phyloP scores from a whole-genome alignment of 2,888 invertebrate genomes.

The Oxystoma pomonae region DNA sequence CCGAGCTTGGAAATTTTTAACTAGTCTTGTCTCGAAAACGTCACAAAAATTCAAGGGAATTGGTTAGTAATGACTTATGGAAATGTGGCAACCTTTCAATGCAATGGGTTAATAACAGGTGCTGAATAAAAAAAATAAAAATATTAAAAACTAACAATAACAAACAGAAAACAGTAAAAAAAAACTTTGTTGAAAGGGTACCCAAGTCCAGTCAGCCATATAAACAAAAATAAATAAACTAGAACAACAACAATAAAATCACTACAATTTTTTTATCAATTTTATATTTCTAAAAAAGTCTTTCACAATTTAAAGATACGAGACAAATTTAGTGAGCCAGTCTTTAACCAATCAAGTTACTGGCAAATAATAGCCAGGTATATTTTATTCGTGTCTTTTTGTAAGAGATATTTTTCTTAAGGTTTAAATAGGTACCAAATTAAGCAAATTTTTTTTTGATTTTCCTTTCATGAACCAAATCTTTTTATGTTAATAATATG shows the following conservation, averaged over 20 bases:
- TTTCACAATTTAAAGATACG: constrained; percentile 46
- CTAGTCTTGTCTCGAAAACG: too few relatives aligned
- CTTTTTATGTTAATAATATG: too few relatives aligned
- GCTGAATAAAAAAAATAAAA: constrained; percentile 4
- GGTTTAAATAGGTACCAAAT: too few relatives aligned
- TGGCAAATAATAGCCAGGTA: too few relatives aligned
- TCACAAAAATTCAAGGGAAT: too few relatives aligned
- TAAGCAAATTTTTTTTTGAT: too few relatives aligned
- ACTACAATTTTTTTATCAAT: constrained; percentile 41
- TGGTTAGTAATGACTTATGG: background rate
- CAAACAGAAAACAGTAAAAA: constrained; percentile 18
- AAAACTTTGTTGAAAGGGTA: constrained; percentile 43
- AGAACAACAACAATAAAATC: too few relatives aligned
- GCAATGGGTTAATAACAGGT: constrained; percentile 5
- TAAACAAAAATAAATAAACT: constrained; percentile 30
- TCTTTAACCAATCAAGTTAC: constrained; percentile 33
- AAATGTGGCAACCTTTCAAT: constrained; percentile 21
- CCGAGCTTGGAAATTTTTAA: too few relatives aligned
- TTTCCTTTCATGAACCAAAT: too few relatives aligned
- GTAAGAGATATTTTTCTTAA: too few relatives aligned
- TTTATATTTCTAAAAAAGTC: constrained; percentile 48
- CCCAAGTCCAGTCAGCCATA: constrained; percentile 34
- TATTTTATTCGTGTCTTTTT: too few relatives aligned
- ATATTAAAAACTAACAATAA: constrained; percentile 5
- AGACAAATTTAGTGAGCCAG: constrained; percentile 44